A percentile compares a stretch with the other conserved stretches of the same genome.
phyloP scores from a whole-genome alignment of 2,888 invertebrate species.

The Cerastis leucographa region DNA sequence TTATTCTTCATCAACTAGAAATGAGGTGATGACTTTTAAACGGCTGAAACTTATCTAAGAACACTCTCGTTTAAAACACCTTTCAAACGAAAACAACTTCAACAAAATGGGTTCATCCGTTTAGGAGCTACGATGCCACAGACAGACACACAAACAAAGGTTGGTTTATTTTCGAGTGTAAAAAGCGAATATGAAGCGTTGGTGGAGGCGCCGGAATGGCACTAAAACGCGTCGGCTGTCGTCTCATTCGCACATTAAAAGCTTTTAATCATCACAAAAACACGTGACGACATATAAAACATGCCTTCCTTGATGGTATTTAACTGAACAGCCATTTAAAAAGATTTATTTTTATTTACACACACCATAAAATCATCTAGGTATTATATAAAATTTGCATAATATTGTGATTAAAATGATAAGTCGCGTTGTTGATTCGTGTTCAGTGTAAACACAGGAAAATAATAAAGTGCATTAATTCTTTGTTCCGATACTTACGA shows the following conservation, averaged over 20 bases:
- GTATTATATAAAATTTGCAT: constrained; percentile 37
- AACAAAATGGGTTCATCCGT: no score
- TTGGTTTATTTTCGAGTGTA: constrained; percentile 58
- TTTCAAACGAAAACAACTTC: no score
- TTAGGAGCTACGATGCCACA: no score
- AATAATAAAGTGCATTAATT: constrained; percentile 31
- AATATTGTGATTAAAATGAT: constrained; percentile 46
- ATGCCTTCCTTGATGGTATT: constrained; percentile 78
- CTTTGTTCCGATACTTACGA: constrained; percentile 15
- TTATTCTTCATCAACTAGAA: no score
- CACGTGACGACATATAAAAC: constrained; percentile 74
- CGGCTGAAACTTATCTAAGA: no score
- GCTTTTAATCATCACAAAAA: constrained; percentile 72
- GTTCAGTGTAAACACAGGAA: constrained; percentile 50
- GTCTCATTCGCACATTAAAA: constrained; percentile 61
- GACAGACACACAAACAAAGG: no score
- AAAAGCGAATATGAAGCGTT: constrained; percentile 56
- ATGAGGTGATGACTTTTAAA: no score
- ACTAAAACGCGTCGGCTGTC: constrained; percentile 58
- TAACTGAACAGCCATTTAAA: constrained; percentile 70
- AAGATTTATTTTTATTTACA: constrained; percentile 75
- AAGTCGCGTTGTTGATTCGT: constrained; percentile 30
- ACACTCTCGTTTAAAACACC: no score
- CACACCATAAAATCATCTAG: constrained; percentile 32
- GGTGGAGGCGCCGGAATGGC: constrained; percentile 59